Evolutionary conservation across 2,113 vertebrate species (phyloP), one percentile per base, ranked within the genome.

Genomic region (Urocitellus parryii): DNA sequence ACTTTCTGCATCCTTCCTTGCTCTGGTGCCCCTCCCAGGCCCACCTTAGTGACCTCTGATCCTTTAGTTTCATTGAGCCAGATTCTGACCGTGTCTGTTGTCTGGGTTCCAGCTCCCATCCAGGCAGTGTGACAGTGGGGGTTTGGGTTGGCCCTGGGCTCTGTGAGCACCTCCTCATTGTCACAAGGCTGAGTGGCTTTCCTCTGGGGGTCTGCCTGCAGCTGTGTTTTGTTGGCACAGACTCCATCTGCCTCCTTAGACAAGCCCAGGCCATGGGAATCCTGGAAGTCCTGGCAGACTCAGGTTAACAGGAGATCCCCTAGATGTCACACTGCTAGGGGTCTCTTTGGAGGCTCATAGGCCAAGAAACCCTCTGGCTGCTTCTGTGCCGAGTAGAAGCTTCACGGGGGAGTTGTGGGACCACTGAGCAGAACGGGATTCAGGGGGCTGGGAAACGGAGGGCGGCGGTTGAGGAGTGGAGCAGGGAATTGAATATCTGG

Each of bases 41-140:
- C 73, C 77, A 79, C 95, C 82, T 91, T 14, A 34, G 90, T 88
- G 94, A 90, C 84, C 90, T 96, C 78, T 94, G 90, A 42, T 27
- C 72, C 4, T 73, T 11, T 29, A 0, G 20, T 73, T 67, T 37
- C 13, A 3, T 5, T 58, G 63, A 91, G 89, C 79, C 91, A 87
- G 4, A 68, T 96, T 82, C 79, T 94, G 51, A 79, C 82, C 32
- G 79, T 85, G 83, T 7, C 86, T 90, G 48, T 77, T 91, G 79
- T 83, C 80, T 58, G 61, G 61, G 14, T 82, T 94, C 73, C 96
- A 92, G 89, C 82, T 58, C 80, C 56, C 14, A 29, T 87, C 51
- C 56, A 79, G 70, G 81, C 24, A 25, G 74, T 0, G 1, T 85
- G 81, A 90, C 61, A 2, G 14, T 34, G 56, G 72, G 56, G 27